phyloP scores from a whole-genome alignment of 2,797 vertebrate genomes.

The Arctocebus calabarensis region DNA sequence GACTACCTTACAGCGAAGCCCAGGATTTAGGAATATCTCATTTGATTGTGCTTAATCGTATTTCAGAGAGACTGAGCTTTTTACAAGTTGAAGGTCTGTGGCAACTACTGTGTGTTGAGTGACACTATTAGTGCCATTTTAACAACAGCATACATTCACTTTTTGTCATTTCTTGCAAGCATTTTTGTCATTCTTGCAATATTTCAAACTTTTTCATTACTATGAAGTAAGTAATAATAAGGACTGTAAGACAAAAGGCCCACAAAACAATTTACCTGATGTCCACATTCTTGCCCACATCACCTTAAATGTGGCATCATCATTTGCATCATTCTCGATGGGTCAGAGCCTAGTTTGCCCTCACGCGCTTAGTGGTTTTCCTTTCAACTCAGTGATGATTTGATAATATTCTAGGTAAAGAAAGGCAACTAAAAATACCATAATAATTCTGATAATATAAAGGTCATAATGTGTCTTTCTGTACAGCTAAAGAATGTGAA shows the following conservation, averaged over 20 bases:
- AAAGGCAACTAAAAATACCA: slow-evolving; percentile 3
- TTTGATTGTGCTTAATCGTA: too few relatives aligned
- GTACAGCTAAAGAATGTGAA: slow-evolving; percentile 26
- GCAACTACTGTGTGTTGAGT: not conserved
- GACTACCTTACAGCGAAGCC: not conserved
- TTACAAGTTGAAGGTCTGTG: not conserved
- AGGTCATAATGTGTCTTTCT: slow-evolving; percentile 37
- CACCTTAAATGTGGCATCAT: not conserved
- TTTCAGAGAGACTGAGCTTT: not conserved
- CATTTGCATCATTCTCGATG: not conserved
- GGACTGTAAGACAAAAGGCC: not conserved
- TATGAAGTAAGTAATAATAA: not conserved
- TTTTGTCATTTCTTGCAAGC: accelerated
- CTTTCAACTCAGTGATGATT: slow-evolving; percentile 38
- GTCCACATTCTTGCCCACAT: not conserved
- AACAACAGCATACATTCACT: too few relatives aligned
- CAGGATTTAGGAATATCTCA: too few relatives aligned
- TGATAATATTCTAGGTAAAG: slow-evolving; percentile 50
- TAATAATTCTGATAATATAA: slow-evolving; percentile 39
- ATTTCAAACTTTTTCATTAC: not conserved
- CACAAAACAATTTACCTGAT: not conserved
- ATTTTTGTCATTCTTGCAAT: not conserved
- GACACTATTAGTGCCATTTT: not conserved
- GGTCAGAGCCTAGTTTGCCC: not conserved
- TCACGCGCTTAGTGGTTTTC: not conserved